Evolutionary conservation across 2,888 invertebrate species (phyloP).

Genomic region (Pimpla rufipes): DNA sequence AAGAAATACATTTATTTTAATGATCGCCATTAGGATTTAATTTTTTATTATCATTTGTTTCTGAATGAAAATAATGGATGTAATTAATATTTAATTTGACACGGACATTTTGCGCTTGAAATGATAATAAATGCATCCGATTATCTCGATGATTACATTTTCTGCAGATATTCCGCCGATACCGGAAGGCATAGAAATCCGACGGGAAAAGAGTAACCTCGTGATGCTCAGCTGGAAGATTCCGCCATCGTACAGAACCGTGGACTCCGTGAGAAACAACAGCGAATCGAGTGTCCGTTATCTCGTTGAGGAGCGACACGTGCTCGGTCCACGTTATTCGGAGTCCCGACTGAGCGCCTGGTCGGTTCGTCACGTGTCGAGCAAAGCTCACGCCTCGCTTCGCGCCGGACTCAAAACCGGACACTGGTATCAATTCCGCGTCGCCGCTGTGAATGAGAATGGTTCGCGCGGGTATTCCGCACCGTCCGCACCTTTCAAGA

Average conservation of each 20-base stretch:
- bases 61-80: too few relatives aligned
- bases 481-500: slow-evolving; percentile 88
- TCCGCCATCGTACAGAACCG: not conserved
- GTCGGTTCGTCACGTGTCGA: slow-evolving; percentile 86
- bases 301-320: slow-evolving; percentile 90
- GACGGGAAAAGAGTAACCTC: slow-evolving; percentile 76
- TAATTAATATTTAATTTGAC: too few relatives aligned
- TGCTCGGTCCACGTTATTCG: slow-evolving; percentile 89
- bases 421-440: slow-evolving; percentile 92
- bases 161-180: slow-evolving; percentile 75
- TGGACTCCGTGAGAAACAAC: not conserved
- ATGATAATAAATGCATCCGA: not conserved
- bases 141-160: not conserved
- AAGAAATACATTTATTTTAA: too few relatives aligned
- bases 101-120: too few relatives aligned
- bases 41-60: too few relatives aligned
- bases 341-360: slow-evolving; percentile 89
- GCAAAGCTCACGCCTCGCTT: slow-evolving; percentile 87
- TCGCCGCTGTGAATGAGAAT: slow-evolving; percentile 90
- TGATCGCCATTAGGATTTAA: too few relatives aligned
- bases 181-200: slow-evolving; percentile 76
- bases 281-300: slow-evolving; percentile 85
- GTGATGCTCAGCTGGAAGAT: slow-evolving; percentile 74
- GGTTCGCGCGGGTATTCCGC: slow-evolving; percentile 91
- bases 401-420: slow-evolving; percentile 89